Base-by-base conservation (phyloP, 2,888 invertebrate genomes). In the Camponotus fellah region DNA sequence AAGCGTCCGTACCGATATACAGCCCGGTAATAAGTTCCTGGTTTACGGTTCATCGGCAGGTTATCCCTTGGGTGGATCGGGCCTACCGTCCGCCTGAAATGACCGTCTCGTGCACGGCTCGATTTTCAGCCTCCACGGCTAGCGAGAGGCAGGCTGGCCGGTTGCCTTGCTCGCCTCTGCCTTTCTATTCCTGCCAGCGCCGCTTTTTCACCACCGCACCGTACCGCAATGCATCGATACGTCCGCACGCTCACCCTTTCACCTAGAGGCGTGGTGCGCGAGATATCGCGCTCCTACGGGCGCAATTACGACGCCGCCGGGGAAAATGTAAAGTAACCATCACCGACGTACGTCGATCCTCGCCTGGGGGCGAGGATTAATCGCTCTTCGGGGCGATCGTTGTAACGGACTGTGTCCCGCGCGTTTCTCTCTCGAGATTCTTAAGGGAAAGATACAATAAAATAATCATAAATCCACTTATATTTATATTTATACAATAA, bases 1-100 rank as follows among this genome's bases (percentile, higher is more conserved):
- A 89, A 89, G 89, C 87, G 89, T 75, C 74, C 68, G 72, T 64
- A 79, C 53, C 69, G 58, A 64, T 64, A 83, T 74, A 79, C 71
- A 26, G 72, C 72, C 86, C 87, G 89, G 91, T 92, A 93, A 93
- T 94, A 94, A 94, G 92, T 93, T 94, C 92, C 93, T 93, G 91
- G 91, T 94, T 93, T 93, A 93, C 93, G 91, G 92, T 93, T 93
- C 92, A 93, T 92, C 92, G 91, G 87, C 87, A 88, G 91, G 90
- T 92, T 92, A 92, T 92, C 91, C 88, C 82, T 49, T 58, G 85
- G 87, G 84, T 83, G 84, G 85, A 92, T 90, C 91, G 89, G 26
- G 87, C 87, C 91, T 88, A 87, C 88, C 88, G 89, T 81, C 86
- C 71, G 76, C 75, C 82, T 82, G 82, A 90, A 91, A 90, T 88